These are phyloP conservation scores for Capromys pilorides DNA, from an alignment of 2,797 vertebrate species.

Conservation along the genomic window DNA sequence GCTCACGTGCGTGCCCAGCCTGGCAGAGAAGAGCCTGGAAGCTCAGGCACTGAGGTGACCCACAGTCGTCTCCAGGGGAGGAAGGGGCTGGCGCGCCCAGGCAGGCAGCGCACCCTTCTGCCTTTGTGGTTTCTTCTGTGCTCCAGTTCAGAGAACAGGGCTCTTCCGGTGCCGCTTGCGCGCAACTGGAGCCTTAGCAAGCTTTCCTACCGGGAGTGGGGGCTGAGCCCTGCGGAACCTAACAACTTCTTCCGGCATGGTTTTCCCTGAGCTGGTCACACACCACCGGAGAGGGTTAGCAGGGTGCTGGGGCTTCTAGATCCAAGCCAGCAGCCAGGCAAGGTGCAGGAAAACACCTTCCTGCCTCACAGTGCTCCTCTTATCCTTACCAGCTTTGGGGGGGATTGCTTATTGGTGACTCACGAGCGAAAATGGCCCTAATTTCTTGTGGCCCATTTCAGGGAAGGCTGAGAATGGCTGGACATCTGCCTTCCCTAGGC, in stretches of 20 bases:
- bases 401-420: background rate
- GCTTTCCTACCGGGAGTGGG: background rate
- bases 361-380: background rate
- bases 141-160: slow-evolving; percentile 6
- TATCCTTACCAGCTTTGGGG: background rate
- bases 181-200: background rate
- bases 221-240: background rate
- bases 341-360: background rate
- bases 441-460: background rate
- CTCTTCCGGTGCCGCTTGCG: background rate
- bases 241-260: background rate
- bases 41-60: background rate
- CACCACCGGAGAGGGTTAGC: background rate
- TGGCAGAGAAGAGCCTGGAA: background rate
- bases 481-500: background rate
- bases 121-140: background rate
- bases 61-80: background rate
- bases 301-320: background rate
- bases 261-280: background rate
- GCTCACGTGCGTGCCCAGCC: background rate
- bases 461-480: background rate
- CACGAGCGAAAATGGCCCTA: background rate
- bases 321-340: background rate
- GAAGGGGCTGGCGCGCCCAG: background rate
- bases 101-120: background rate